Percentiles rank a stretch among this genome's conserved stretches.
Conservation (phyloP, 2,888 invertebrate genomes). For the Drosophila ochracea region DNA sequence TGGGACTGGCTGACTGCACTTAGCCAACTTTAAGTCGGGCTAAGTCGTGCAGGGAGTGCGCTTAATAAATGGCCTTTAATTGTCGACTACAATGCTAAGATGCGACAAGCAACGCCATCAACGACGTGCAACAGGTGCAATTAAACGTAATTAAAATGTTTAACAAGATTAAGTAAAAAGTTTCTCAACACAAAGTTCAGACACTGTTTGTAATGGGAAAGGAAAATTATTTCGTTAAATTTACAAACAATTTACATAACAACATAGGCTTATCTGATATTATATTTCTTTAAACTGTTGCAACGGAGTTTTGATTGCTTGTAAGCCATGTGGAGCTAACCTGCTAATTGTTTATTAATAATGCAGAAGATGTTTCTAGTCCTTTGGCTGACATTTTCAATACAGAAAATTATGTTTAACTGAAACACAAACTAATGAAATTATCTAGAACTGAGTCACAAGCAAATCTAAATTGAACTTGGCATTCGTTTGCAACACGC, state of each 20-base stretch:
- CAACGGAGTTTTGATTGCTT: neutral
- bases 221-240: neutral
- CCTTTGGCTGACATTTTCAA: neutral
- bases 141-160: constrained; percentile 53
- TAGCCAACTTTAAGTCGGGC: constrained; percentile 31
- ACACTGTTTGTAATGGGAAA: constrained; percentile 8
- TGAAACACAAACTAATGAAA: constrained; percentile 13
- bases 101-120: constrained; percentile 28
- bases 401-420: neutral
- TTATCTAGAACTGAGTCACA: constrained; percentile 23
- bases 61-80: constrained; percentile 59
- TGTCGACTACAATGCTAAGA: constrained; percentile 16
- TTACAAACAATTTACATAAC: neutral
- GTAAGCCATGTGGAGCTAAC: neutral
- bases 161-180: constrained; percentile 31
- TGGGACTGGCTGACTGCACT: constrained; percentile 31
- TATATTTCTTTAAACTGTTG: neutral
- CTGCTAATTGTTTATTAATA: neutral
- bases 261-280: neutral
- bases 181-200: neutral
- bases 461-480: neutral
- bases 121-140: constrained; percentile 55
- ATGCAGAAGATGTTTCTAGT: neutral
- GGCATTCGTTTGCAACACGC: neutral
- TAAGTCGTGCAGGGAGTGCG: constrained; percentile 51